Conservation (phyloP, 2,888 invertebrate species). For the Sminthurides aquaticus region DNA sequence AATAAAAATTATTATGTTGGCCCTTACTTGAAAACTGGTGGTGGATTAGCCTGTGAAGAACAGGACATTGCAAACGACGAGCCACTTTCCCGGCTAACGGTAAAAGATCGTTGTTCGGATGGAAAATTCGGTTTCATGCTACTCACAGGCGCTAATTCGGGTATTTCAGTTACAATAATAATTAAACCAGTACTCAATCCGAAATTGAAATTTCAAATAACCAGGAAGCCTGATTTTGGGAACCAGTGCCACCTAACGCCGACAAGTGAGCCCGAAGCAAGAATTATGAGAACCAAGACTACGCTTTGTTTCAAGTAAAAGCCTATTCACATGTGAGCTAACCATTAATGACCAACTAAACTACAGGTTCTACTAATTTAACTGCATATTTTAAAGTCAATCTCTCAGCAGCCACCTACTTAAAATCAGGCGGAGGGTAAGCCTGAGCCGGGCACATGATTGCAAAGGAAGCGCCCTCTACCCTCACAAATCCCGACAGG, state of each 20-base stretch:
- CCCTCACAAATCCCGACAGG: constrained; percentile 3
- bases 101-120: constrained; percentile 22
- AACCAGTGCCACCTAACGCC: neutral
- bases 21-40: constrained; percentile 28
- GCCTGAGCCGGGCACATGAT: constrained; percentile 40
- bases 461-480: constrained; percentile 30
- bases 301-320: too few relatives aligned
- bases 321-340: too few relatives aligned
- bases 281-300: too few relatives aligned
- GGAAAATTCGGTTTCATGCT: constrained; percentile 28
- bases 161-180: neutral
- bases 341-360: too few relatives aligned
- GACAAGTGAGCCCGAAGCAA: too few relatives aligned
- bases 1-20: too few relatives aligned
- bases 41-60: constrained; percentile 25
- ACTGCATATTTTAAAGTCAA: neutral
- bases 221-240: neutral
- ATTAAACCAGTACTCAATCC: too few relatives aligned
- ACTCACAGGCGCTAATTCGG: constrained; percentile 25
- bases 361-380: too few relatives aligned
- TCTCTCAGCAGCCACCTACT: constrained; percentile 4
- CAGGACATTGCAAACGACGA: constrained; percentile 23
- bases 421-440: constrained; percentile 29
- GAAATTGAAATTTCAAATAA: neutral
- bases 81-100: constrained; percentile 22